Percentiles rank a stretch among this genome's conserved stretches.
These are phyloP conservation scores for Amblyraja radiata DNA, from an alignment of 2,797 vertebrate species.

Conservation along the genomic window DNA sequence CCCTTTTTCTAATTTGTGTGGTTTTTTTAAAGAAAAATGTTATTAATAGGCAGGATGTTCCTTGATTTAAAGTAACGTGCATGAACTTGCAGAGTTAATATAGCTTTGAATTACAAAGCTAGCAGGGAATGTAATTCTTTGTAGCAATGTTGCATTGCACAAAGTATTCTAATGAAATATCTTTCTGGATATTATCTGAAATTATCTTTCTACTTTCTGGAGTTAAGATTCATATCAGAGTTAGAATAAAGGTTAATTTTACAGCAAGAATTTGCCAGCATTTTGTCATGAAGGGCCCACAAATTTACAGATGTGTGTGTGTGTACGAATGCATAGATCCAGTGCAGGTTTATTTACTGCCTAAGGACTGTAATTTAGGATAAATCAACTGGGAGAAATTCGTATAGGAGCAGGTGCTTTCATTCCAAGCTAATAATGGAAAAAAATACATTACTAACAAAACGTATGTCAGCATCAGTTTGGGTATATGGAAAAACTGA, in stretches of 20 bases:
- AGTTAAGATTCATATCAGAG: neutral
- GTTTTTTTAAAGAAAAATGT: neutral
- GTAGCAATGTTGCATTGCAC: neutral
- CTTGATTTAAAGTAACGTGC: too few relatives aligned
- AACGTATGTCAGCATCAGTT: constrained; percentile 9
- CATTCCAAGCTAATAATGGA: constrained; percentile 22
- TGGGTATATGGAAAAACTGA: neutral
- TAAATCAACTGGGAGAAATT: constrained; percentile 12
- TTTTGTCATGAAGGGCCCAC: neutral
- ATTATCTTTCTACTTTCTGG: too few relatives aligned
- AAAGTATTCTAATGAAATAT: neutral
- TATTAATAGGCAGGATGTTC: too few relatives aligned
- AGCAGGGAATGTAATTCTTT: neutral
- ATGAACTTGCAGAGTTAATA: neutral
- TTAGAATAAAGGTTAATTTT: neutral
- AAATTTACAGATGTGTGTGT: neutral
- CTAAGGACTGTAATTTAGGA: neutral
- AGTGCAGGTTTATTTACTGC: neutral
- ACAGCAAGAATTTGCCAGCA: neutral
- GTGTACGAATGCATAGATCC: neutral
- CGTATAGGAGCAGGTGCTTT: constrained; percentile 13
- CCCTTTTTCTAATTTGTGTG: neutral
- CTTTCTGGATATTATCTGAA: too few relatives aligned
- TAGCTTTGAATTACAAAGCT: neutral
- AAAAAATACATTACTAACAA: constrained; percentile 11